phyloP scores from a whole-genome alignment of 92 coral and sea anemone genomes.

The Metridium senile region DNA sequence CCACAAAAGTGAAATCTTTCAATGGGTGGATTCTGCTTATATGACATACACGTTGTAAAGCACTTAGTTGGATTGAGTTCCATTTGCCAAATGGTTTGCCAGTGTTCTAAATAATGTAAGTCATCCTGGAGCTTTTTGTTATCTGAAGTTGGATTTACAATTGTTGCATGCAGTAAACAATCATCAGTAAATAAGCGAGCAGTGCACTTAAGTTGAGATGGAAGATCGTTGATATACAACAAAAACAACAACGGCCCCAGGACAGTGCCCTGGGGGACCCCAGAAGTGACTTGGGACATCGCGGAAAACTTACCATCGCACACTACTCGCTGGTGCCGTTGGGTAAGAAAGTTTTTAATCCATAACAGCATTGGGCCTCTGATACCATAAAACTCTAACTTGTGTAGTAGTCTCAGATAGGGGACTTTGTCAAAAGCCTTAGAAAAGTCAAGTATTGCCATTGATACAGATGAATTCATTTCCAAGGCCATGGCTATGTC shows the following conservation, averaged over 20 bases:
- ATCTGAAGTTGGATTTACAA: not conserved
- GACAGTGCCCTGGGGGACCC: constrained; percentile 28
- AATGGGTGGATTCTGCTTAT: not conserved
- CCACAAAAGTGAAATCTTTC: constrained; percentile 24
- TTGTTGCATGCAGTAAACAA: not conserved
- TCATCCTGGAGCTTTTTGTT: not conserved
- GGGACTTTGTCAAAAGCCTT: constrained; percentile 13
- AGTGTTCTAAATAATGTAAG: not conserved
- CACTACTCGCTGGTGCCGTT: constrained; percentile 25
- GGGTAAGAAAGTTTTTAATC: constrained; percentile 30
- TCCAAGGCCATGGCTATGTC: constrained; percentile 40
- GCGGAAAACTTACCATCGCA: constrained; percentile 23
- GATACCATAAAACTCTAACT: constrained; percentile 30
- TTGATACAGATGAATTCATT: not conserved
- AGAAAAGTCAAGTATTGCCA: not conserved
- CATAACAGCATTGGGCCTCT: constrained; percentile 1
- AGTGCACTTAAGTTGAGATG: not conserved
- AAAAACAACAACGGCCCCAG: constrained; percentile 11
- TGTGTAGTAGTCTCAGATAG: not conserved
- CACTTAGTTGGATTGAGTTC: constrained; percentile 32
- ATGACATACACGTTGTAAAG: constrained; percentile 12
- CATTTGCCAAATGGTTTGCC: constrained; percentile 36
- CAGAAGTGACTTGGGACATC: constrained; percentile 16
- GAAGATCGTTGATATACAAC: not conserved
- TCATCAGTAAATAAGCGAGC: constrained; percentile 25